Evolutionary conservation across 2,888 invertebrate genomes (phyloP).

Genomic region (Osmoderma eremita): DNA sequence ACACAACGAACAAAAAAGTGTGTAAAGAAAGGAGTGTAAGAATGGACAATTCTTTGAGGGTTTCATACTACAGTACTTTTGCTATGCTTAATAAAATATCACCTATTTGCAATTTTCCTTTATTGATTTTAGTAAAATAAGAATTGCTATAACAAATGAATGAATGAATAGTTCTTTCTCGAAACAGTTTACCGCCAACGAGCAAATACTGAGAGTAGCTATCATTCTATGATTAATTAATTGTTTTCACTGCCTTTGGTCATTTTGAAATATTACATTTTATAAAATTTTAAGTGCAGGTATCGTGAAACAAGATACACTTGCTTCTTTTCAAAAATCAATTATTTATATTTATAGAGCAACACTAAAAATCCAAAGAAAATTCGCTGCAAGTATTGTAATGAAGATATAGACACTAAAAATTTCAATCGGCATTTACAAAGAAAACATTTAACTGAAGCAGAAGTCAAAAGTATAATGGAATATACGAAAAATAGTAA

Average conservation of each 20-base stretch:
- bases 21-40: no score
- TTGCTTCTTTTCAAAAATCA: conserved; percentile 1
- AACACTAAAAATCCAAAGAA: not conserved
- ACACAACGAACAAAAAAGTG: no score
- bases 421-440: conserved; percentile 42
- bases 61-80: no score
- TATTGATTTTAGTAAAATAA: not conserved
- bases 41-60: no score
- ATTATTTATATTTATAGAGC: conserved; percentile 7
- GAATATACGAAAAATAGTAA: conserved; percentile 40
- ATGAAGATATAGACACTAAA: conserved; percentile 41
- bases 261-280: conserved; percentile 1
- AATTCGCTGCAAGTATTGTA: conserved; percentile 41
- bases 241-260: not conserved
- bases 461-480: conserved; percentile 38
- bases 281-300: not conserved
- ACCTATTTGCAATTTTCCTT: conserved; percentile 10
- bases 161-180: not conserved
- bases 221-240: not conserved
- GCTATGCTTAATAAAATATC: not conserved
- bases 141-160: not conserved
- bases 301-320: not conserved
- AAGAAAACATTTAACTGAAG: conserved; percentile 34
- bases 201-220: not conserved
- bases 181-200: not conserved